A percentile compares a stretch with the other conserved stretches of the same genome.
phyloP scores from a whole-genome alignment of 2,888 invertebrate species.

The Tholera decimalis region DNA sequence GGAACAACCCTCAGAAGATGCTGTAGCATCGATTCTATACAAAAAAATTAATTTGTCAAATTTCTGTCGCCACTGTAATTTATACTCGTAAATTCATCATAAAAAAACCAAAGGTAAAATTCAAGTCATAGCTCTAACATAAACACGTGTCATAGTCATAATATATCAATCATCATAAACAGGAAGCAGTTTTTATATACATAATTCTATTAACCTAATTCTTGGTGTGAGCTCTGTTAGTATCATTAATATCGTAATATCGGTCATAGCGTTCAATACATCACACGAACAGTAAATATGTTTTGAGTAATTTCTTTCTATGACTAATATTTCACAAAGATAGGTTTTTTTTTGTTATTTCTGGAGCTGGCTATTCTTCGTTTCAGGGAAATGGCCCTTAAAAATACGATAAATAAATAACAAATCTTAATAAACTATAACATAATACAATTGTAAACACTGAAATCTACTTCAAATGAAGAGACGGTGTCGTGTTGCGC shows the following conservation, averaged over 20 bases:
- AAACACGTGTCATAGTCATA: not conserved
- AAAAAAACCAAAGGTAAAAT: not conserved
- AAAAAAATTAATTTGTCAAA: too few relatives aligned
- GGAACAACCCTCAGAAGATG: too few relatives aligned
- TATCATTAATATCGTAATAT: conserved; percentile 5
- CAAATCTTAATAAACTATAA: too few relatives aligned
- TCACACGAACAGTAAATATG: conserved; percentile 9
- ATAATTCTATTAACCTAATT: conserved; percentile 22
- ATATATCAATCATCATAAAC: conserved; percentile 15
- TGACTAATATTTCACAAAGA: too few relatives aligned
- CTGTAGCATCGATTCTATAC: too few relatives aligned
- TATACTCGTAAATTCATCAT: not conserved
- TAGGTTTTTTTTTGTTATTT: too few relatives aligned
- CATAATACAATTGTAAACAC: too few relatives aligned
- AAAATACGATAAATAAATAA: too few relatives aligned
- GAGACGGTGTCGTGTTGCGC: too few relatives aligned
- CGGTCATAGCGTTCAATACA: not conserved
- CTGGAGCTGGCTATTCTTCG: too few relatives aligned
- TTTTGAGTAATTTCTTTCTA: not conserved
- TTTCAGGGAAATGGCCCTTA: too few relatives aligned
- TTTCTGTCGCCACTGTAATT: not conserved
- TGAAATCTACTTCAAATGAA: too few relatives aligned
- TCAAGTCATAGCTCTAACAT: not conserved
- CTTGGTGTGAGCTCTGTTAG: not conserved
- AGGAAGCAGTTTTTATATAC: not conserved